A percentile compares a stretch with the other conserved stretches of the same genome.
Conservation (phyloP, 1,140 invertebrate species). For the Dendroctonus valens region DNA sequence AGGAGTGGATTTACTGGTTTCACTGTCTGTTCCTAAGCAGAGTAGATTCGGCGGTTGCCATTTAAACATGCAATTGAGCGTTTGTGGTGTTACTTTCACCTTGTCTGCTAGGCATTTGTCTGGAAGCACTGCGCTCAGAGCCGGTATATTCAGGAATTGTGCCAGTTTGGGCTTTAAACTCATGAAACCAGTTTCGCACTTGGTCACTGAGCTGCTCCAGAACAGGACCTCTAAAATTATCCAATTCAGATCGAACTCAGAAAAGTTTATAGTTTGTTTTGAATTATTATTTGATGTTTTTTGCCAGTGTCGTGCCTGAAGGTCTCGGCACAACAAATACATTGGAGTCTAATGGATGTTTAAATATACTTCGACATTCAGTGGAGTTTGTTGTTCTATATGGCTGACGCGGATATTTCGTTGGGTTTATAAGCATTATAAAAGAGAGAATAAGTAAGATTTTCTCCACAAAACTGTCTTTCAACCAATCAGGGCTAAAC, state of each 20-base stretch:
- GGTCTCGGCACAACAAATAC: no score
- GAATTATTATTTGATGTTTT: not conserved
- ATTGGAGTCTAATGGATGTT: no score
- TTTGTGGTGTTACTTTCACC: conserved; percentile 47
- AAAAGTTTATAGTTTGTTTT: not conserved
- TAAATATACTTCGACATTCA: no score
- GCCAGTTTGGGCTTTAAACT: conserved; percentile 75
- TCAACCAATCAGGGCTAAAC: no score
- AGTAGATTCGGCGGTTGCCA: not conserved
- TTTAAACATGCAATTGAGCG: conserved; percentile 1
- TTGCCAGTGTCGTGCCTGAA: no score
- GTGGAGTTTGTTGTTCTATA: no score
- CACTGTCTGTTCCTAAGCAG: conserved; percentile 63
- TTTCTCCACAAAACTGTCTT: no score
- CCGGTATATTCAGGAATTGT: conserved; percentile 89
- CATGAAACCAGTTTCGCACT: conserved; percentile 80
- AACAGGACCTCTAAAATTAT: conserved; percentile 56
- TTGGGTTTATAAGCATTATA: no score
- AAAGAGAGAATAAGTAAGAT: no score
- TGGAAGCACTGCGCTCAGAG: conserved; percentile 84
- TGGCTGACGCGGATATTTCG: no score
- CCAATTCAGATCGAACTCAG: no score
- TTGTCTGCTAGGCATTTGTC: conserved; percentile 75
- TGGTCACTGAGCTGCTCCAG: conserved; percentile 82
- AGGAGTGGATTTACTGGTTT: conserved; percentile 72